Base-by-base conservation (phyloP, 2,888 invertebrate genomes). In the Campoplex nolae region DNA sequence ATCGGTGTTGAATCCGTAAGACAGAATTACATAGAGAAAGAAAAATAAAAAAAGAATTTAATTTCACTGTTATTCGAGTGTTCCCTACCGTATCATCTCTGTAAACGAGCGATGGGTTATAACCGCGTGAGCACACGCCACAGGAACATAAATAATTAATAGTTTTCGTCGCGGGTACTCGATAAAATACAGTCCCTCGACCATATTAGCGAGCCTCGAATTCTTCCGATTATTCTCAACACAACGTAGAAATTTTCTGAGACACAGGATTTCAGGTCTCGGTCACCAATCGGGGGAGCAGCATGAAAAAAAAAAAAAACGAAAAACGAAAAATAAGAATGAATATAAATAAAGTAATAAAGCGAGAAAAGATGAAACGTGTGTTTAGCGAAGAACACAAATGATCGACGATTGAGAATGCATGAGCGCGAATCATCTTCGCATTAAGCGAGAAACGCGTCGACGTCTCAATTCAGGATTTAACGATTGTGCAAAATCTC, bases 71-170 rank as follows among this genome's bases (percentile, higher is more conserved):
- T 73, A 54, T 16, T 73, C n/a, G 4, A 42, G 54, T 1, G 32
- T 62, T 38, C 62, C 35, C 56, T 62, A 32, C 35, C 42, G 71
- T 51, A 73, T 48, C 67, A 18, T 62, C 65, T 35, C 6, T 81
- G 42, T 54, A 56, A 28, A 65, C 51, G 23, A 13, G 71, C 38
- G 62, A 28, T 35, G 35, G 28, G 58, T 51, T 73, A 48, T 73
- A 79, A 70, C 35, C 71, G 70, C 58, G 58, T 56, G 23, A 80
- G 71, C 71, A 35, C 80, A 79, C 79, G 79, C 68, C 70, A 51
- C 62, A 80, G 35, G 11, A 48, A 77, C 71, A 83, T 84, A 83
- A 87, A 84, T 87, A 87, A 82, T 84, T 82, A 83, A 87, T 87
- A 75, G 82, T 79, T 75, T 76, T 75, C 42, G 74, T 81, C 77